Percentiles rank a stretch among this genome's conserved stretches.
These are phyloP conservation scores for Bombylius discolor DNA, from an alignment of 2,888 invertebrate species.

Conservation along the genomic window DNA sequence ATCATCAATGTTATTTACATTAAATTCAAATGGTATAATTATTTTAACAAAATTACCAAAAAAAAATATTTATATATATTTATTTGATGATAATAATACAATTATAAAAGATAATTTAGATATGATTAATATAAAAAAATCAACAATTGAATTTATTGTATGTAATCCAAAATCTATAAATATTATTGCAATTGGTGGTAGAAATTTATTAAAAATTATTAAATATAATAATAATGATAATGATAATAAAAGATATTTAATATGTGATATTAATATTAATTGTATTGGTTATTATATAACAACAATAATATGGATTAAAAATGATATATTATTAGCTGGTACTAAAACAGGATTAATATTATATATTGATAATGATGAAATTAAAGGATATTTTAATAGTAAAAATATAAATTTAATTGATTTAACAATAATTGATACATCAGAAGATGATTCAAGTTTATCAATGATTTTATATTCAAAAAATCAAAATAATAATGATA, in stretches of 20 bases:
- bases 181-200: conserved; percentile 46
- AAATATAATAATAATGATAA: conserved; percentile 38
- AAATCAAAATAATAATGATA: not conserved
- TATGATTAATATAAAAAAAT: conserved; percentile 11
- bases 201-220: conserved; percentile 49
- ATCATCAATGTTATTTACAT: conserved; percentile 62
- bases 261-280: conserved; percentile 59
- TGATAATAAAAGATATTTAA: conserved; percentile 42
- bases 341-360: conserved; percentile 63
- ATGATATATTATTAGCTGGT: conserved; percentile 73
- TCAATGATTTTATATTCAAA: too few relatives aligned
- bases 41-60: conserved; percentile 70
- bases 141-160: conserved; percentile 22
- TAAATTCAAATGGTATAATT: conserved; percentile 66
- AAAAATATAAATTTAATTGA: not conserved
- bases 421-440: not conserved
- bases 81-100: conserved; percentile 60
- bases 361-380: conserved; percentile 74
- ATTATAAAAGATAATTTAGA: conserved; percentile 27
- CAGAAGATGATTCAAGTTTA: too few relatives aligned
- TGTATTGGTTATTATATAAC: conserved; percentile 61
- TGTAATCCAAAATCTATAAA: conserved; percentile 53
- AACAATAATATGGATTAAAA: conserved; percentile 67
- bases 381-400: conserved; percentile 54
- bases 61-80: conserved; percentile 51